These are phyloP conservation scores for Caenorhabditis sp. DNA, from an alignment of 2,888 invertebrate genomes.

Conservation along the genomic window DNA sequence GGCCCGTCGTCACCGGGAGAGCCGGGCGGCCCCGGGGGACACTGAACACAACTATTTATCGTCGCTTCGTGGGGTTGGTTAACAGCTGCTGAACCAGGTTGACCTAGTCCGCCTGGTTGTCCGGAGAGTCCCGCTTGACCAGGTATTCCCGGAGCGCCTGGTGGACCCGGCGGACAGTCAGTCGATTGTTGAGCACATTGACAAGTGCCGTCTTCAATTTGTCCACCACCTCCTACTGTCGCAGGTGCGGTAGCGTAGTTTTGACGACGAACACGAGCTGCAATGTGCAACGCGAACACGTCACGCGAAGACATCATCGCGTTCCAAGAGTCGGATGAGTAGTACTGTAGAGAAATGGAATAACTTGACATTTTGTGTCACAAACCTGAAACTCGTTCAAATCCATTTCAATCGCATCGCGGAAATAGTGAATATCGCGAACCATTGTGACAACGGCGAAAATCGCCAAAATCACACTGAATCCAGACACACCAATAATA, in stretches of 20 bases:
- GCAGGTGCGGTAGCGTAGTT: conserved; percentile 3
- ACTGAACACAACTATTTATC: conserved; percentile 17
- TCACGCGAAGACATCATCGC: conserved; percentile 11
- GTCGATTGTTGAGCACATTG: conserved; percentile 36
- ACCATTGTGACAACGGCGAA: conserved; percentile 3
- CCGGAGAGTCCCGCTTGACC: conserved; percentile 23
- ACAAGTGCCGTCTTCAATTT: conserved; percentile 23
- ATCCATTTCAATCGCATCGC: conserved; percentile 15
- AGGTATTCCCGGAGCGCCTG: conserved; percentile 16
- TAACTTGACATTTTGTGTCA: neutral
- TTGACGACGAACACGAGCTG: conserved; percentile 13
- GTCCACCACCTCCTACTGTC: conserved; percentile 20
- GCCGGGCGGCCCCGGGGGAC: conserved; percentile 12
- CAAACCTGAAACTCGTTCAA: conserved; percentile 26
- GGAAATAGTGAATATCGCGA: conserved; percentile 23
- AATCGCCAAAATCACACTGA: neutral
- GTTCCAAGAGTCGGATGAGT: conserved; percentile 28
- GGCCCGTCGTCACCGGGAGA: neutral
- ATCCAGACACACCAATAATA: neutral
- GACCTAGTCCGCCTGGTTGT: conserved; percentile 11
- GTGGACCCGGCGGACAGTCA: conserved; percentile 30
- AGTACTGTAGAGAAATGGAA: conserved; percentile 10
- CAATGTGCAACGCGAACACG: neutral
- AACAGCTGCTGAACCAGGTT: conserved; percentile 8
- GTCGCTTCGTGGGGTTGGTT: conserved; percentile 1